phyloP scores from a whole-genome alignment of 1,140 invertebrate species.

The Zaprionus taronus region DNA sequence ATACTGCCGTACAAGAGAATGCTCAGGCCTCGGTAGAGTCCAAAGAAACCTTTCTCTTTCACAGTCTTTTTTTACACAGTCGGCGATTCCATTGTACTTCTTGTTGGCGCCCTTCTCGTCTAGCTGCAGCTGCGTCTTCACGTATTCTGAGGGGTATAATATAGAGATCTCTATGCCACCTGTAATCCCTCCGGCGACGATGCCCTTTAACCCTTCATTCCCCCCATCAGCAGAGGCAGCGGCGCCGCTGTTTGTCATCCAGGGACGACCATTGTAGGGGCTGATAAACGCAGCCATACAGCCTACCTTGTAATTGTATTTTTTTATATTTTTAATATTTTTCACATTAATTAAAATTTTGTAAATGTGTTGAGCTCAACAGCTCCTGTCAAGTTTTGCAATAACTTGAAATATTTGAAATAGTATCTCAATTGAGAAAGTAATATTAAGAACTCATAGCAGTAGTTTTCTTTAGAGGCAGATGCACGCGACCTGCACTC shows the following conservation, averaged over 20 bases:
- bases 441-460: no score
- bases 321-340: neutral
- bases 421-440: no score
- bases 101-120: conserved; percentile 92
- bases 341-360: neutral
- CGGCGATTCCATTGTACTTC: conserved; percentile 94
- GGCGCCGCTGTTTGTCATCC: conserved; percentile 88
- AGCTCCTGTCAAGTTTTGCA: no score
- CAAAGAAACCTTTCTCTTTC: conserved; percentile 93
- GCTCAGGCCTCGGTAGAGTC: conserved; percentile 97
- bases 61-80: conserved; percentile 98
- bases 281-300: conserved; percentile 84
- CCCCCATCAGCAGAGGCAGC: conserved; percentile 88
- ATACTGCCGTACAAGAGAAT: conserved; percentile 98
- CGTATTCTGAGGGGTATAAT: conserved; percentile 99
- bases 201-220: conserved; percentile 90
- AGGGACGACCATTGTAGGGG: conserved; percentile 88
- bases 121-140: conserved; percentile 99
- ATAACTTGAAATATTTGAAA: no score
- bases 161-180: conserved; percentile 99
- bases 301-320: conserved; percentile 19
- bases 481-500: no score
- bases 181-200: conserved; percentile 91
- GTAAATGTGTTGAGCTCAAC: no score
- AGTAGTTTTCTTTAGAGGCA: no score